Evolutionary conservation across 23 tunicate genomes (phyloP).

Genomic region (Styela clava): DNA sequence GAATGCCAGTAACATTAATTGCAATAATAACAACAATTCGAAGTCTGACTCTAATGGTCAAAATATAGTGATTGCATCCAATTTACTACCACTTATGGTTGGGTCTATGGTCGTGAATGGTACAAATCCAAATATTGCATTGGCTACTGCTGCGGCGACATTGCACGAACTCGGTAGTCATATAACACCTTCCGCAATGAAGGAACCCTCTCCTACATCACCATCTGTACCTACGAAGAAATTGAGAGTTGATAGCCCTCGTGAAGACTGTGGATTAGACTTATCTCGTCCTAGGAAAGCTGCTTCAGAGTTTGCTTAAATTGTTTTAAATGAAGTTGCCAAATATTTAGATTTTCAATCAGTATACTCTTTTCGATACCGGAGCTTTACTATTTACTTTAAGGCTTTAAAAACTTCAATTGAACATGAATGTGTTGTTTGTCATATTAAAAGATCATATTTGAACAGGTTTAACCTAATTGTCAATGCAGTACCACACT

Average conservation of each 20-base stretch:
- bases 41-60: neutral
- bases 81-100: conserved; percentile 8
- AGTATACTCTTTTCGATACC: too few species aligned
- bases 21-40: conserved; percentile 8
- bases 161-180: neutral
- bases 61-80: conserved; percentile 10
- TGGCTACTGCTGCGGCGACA: neutral
- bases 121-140: neutral
- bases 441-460: too few species aligned
- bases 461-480: too few species aligned
- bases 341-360: too few species aligned
- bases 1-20: conserved; percentile 15
- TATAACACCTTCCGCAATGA: neutral
- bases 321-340: too few species aligned
- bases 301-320: too few species aligned
- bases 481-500: too few species aligned
- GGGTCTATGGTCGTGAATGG: conserved; percentile 17
- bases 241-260: neutral
- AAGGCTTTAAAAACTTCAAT: too few species aligned
- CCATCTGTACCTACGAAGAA: neutral
- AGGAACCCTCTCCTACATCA: neutral
- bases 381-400: too few species aligned
- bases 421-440: too few species aligned
- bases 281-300: neutral
- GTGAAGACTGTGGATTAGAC: neutral